These are phyloP conservation scores for Goniozus legneri DNA, from an alignment of 1,140 invertebrate genomes.

Conservation along the genomic window DNA sequence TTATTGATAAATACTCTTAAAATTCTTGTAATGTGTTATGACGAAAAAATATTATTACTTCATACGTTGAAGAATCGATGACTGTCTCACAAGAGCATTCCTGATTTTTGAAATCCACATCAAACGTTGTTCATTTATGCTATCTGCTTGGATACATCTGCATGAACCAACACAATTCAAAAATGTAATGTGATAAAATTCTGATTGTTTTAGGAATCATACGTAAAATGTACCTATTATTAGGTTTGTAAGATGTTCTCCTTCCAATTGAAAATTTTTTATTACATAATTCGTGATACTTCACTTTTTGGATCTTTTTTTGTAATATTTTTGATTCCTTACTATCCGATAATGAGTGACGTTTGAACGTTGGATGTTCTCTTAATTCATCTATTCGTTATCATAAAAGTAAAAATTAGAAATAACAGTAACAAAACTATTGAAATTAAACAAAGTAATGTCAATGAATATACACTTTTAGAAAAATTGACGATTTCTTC, in stretches of 20 bases:
- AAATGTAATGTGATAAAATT: background rate
- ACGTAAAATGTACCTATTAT: constrained; percentile 30
- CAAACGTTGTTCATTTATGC: constrained; percentile 17
- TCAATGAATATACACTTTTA: constrained; percentile 15
- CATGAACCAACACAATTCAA: background rate
- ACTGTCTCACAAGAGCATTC: constrained; percentile 27
- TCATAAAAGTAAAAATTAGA: constrained; percentile 9
- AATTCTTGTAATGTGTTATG: constrained; percentile 1
- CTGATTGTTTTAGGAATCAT: constrained; percentile 1
- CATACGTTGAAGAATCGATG: constrained; percentile 29
- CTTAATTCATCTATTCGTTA: too few relatives aligned
- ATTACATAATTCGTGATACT: constrained; percentile 5
- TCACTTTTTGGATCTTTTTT: constrained; percentile 14
- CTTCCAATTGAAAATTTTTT: constrained; percentile 21
- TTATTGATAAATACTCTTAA: constrained; percentile 2
- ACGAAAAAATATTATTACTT: constrained; percentile 25
- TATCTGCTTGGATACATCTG: constrained; percentile 1
- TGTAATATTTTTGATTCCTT: constrained; percentile 14
- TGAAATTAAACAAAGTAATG: constrained; percentile 1
- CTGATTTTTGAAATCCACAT: constrained; percentile 27
- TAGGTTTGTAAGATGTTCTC: constrained; percentile 32
- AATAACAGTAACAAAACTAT: constrained; percentile 8
- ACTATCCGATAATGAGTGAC: background rate
- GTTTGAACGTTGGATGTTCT: too few relatives aligned
- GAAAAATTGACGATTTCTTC: constrained; percentile 21